Percentiles rank a stretch among this genome's conserved stretches.
Conservation (phyloP, 2,113 vertebrate species). For the Hypomesus transpacificus region DNA sequence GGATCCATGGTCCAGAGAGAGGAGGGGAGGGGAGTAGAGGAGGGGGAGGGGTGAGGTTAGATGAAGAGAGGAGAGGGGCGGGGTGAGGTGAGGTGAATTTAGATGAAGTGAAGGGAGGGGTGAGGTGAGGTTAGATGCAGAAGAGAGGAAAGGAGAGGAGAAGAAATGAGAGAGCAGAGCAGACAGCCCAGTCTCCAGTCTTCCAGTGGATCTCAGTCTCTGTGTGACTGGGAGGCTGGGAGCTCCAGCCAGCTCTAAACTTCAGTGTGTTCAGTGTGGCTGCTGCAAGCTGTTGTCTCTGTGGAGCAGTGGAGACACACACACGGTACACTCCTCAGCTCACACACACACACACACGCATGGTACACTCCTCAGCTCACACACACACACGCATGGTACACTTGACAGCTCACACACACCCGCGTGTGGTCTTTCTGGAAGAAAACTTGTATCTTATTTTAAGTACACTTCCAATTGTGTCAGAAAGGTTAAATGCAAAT, state of each 20-base stretch:
- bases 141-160: too few species aligned
- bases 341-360: constrained; percentile 10
- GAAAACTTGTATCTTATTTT: too few species aligned
- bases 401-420: neutral
- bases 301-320: constrained; percentile 32
- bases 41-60: too few species aligned
- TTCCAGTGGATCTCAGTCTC: too few species aligned
- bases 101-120: neutral
- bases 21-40: too few species aligned
- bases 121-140: neutral
- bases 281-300: constrained; percentile 59
- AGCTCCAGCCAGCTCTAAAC: constrained; percentile 47
- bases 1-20: constrained; percentile 29
- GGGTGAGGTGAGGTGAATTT: too few species aligned
- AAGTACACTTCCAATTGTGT: too few species aligned
- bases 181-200: too few species aligned
- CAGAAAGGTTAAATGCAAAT: too few species aligned
- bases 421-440: too few species aligned
- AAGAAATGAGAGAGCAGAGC: too few species aligned
- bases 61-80: too few species aligned
- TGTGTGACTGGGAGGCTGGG: constrained; percentile 46
- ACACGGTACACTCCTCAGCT: neutral
- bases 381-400: neutral
- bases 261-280: constrained; percentile 39
- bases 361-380: constrained; percentile 19